A percentile compares a stretch with the other conserved stretches of the same genome.
phyloP scores from a whole-genome alignment of 2,797 vertebrate genomes.

The Acanthis flammea region DNA sequence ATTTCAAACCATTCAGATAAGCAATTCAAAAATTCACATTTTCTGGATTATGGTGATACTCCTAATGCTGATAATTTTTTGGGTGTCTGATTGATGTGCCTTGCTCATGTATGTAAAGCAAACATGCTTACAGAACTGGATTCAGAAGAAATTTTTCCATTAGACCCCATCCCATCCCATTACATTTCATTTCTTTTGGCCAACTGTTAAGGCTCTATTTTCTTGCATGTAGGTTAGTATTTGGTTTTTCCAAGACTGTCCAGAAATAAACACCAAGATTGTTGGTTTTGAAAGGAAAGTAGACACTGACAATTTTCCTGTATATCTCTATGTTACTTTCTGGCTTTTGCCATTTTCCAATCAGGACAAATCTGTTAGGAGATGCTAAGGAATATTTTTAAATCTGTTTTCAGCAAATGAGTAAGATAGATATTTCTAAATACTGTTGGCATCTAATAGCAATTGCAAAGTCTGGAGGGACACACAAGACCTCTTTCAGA shows the following conservation, averaged over 20 bases:
- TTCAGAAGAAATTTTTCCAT: not conserved
- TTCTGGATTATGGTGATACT: not conserved
- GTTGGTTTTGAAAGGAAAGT: not conserved
- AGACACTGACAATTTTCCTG: not conserved
- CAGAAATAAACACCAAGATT: not conserved
- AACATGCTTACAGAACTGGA: not conserved
- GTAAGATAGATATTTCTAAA: not conserved
- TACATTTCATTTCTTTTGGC: not conserved
- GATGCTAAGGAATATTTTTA: not conserved
- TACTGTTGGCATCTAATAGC: not conserved
- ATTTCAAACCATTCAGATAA: not conserved
- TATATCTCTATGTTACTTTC: not conserved
- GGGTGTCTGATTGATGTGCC: not conserved
- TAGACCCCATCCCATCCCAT: not conserved
- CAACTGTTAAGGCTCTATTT: not conserved
- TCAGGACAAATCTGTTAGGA: not conserved
- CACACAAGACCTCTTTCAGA: not conserved
- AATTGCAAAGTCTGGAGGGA: not conserved
- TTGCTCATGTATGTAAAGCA: not conserved
- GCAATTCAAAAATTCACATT: not conserved
- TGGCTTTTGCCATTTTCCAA: not conserved
- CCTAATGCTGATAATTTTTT: not conserved
- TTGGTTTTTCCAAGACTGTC: not conserved
- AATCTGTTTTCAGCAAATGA: not conserved
- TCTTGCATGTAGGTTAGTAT: not conserved